Base-by-base conservation (phyloP, 30 jellyfish, hydroid and myxozoan genomes). In the Sanderia malayensis region DNA sequence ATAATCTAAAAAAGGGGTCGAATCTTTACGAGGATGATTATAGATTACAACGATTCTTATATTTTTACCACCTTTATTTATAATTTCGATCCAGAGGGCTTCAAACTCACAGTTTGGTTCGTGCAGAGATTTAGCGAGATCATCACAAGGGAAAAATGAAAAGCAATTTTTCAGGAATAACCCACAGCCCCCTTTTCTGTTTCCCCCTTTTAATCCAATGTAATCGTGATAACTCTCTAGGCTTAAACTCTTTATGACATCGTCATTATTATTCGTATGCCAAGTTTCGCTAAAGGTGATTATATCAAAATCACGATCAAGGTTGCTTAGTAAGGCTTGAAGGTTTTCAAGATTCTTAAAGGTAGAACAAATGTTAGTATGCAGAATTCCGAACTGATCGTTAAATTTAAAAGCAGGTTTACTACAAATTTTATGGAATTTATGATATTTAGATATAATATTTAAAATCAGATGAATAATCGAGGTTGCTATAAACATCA, bases 241-340 rank as follows among this genome's bases (percentile, higher is more conserved):
- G 8, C 18, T 55, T 3, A n/a, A 19, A 4, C 18, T 20, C 15
- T 6, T n/a, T 55, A 55, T 25, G 18, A 6, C 13, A 13, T 6
- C 67, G 18, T 55, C 67, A 19, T 55, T 55, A n/a, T 55, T 19
- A 7, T 55, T 55, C 4, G 67, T n/a, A 55, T 55, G 67, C 67
- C 67, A 55, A 3, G 67, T 55, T 55, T 55, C 67, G 10, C 15
- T 55, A 7, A 55, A 19, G 8, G 67, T 19, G 15, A 55, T 7
- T 4, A 18, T 55, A 55, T 55, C 67, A 55, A 55, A 55, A 20
- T 55, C 18, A 25, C 18, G 18, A 25, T 55, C 67, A 55, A 55
- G 67, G 67, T 55, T 55, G 28, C 67, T 19, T 4, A 18, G 67
- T 18, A 55, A 55, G 18, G 67, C 18, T 55, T 55, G 67, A 25